Conservation (phyloP, 2,113 vertebrate species). For the Fulica atra region DNA sequence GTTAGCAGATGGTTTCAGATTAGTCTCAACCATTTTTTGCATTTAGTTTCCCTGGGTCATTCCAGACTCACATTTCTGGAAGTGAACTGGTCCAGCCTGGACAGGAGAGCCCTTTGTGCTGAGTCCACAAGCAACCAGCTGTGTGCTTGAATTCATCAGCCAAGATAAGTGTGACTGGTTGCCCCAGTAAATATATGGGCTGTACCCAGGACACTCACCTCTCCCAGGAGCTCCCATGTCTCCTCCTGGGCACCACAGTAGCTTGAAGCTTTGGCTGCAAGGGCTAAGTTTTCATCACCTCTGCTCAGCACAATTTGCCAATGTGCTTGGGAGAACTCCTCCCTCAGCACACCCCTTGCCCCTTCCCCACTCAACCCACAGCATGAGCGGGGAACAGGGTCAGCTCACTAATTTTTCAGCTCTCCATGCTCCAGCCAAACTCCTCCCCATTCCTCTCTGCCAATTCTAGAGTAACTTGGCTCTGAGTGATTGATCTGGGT, state of each 20-base stretch:
- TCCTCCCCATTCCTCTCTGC: not conserved
- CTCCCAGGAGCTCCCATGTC: not conserved
- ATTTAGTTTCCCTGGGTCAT: not conserved
- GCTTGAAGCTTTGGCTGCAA: not conserved
- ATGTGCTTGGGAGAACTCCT: not conserved
- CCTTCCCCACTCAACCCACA: not conserved
- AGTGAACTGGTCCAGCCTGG: not conserved
- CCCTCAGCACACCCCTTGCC: not conserved
- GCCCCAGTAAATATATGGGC: not conserved
- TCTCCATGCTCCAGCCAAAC: not conserved
- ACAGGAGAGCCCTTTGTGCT: not conserved
- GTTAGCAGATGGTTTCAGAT: not conserved
- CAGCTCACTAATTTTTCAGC: not conserved
- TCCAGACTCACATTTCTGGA: not conserved
- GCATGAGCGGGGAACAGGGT: not conserved
- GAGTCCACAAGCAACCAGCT: not conserved
- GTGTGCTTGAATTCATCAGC: not conserved
- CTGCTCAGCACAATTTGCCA: not conserved
- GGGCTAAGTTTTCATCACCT: not conserved
- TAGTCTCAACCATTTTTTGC: not conserved
- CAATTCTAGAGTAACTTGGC: not conserved
- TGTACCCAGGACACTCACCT: not conserved
- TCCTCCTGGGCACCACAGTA: not conserved
- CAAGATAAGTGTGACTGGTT: not conserved
- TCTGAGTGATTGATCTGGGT: not conserved